Base-by-base conservation (phyloP, 2,797 vertebrate genomes). In the Intellagama lesueurii region DNA sequence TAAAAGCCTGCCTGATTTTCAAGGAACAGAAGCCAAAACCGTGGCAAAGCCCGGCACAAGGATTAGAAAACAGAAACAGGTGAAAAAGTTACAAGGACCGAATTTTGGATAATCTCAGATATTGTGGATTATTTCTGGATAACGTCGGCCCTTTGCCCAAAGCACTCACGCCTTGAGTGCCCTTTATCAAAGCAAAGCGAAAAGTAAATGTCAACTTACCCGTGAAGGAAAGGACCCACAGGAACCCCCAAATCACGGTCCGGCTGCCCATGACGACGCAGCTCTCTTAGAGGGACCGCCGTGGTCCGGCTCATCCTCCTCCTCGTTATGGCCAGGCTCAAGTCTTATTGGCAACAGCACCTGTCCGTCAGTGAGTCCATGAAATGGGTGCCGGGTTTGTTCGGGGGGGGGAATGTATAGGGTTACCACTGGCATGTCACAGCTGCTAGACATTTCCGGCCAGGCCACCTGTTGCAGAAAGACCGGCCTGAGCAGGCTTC, bases 401-500 rank as follows among this genome's bases (percentile, higher is more conserved):
- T n/a, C 4, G 1, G 83, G 24, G 4, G 83, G 24, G 24, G 6
- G 32, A 32, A 1, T 2, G 12, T 5, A 75, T 75, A 26, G 52
- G 2, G 49, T 85, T 85, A 75, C 83, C 0, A 32, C 69, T 60
- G 72, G 68, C 47, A 87, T 81, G 5, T 24, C 14, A 30, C 26
- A 64, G 79, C 87, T 64, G 69, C 30, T 2, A 2, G 56, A 24
- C 32, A 49, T 49, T 89, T 86, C 88, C 83, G 83, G 69, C 83
- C 17, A 1, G 77, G 52, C 44, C 83, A 86, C 77, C 83, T 89
- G 88, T 89, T 64, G 73, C 28, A 1, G 69, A 40, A 47, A 64
- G 14, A n/a, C 76, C 9, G 47, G 40, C 12, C 11, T 14, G 3
- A 44, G 26, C 19, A 35, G 66, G 66, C 4, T 30, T 1, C 6